phyloP scores from a whole-genome alignment of 92 coral and sea anemone species.

The Epizoanthus illoricatus region DNA sequence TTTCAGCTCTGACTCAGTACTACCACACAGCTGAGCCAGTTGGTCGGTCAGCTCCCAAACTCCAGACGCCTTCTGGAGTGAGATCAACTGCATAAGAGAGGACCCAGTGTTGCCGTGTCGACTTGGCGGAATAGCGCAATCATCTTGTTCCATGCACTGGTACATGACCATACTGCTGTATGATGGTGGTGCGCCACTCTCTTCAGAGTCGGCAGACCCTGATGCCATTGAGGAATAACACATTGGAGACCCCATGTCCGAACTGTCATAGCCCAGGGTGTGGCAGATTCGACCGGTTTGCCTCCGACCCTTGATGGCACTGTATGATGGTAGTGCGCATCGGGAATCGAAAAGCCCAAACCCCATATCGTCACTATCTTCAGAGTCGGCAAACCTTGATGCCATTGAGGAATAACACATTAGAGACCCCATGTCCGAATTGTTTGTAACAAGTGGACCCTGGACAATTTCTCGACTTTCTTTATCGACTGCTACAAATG shows the following conservation, averaged over 20 bases:
- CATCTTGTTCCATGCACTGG: too few relatives aligned
- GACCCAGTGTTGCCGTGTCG: background rate
- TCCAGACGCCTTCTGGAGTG: slow-evolving; percentile 41
- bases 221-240: too few relatives aligned
- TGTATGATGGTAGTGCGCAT: too few relatives aligned
- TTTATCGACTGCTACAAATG: slow-evolving; percentile 32
- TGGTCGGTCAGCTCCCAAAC: slow-evolving; percentile 28
- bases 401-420: too few relatives aligned
- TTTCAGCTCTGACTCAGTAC: background rate
- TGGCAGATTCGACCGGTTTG: background rate
- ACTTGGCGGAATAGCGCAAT: too few relatives aligned
- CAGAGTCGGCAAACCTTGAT: too few relatives aligned
- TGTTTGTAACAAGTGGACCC: background rate
- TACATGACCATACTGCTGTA: too few relatives aligned
- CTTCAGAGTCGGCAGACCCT: too few relatives aligned
- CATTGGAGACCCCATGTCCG: background rate
- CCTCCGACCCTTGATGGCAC: background rate
- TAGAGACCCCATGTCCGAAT: background rate
- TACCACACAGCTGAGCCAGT: slow-evolving; percentile 2
- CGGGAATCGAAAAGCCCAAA: too few relatives aligned
- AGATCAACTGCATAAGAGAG: slow-evolving; percentile 18
- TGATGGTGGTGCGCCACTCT: too few relatives aligned
- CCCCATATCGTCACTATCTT: too few relatives aligned
- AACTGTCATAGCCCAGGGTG: slow-evolving; percentile 1
- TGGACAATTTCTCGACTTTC: slow-evolving; percentile 13